A percentile compares a stretch with the other conserved stretches of the same genome.
Evolutionary conservation across 2,113 vertebrate genomes (phyloP).

Genomic region (Notothenia coriiceps): DNA sequence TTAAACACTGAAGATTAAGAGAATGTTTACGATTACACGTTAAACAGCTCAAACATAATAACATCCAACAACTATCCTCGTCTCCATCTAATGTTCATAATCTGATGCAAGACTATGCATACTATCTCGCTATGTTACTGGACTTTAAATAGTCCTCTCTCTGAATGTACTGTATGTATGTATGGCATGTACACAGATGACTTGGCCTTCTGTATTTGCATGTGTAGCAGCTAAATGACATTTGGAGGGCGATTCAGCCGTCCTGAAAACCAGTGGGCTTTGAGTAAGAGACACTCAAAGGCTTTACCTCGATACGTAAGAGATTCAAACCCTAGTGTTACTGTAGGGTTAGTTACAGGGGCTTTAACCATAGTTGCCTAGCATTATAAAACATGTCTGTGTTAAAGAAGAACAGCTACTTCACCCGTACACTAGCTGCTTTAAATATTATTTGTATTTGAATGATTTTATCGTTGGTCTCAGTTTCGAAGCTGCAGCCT

Average conservation of each 20-base stretch:
- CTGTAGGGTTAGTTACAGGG: slow-evolving; percentile 9
- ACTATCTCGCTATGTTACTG: background rate
- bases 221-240: slow-evolving; percentile 9
- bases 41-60: too few relatives aligned
- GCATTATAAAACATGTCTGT: background rate
- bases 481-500: background rate
- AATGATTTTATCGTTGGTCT: background rate
- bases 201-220: background rate
- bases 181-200: slow-evolving; percentile 1
- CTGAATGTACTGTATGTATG: slow-evolving; percentile 27
- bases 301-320: slow-evolving; percentile 10
- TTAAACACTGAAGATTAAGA: background rate
- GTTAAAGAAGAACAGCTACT: background rate
- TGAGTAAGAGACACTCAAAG: background rate
- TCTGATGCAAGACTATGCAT: background rate
- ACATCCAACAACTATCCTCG: background rate
- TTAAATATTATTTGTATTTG: background rate
- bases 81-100: background rate
- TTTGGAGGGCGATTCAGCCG: background rate
- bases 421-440: slow-evolving; percentile 26
- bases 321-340: background rate
- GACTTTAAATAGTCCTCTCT: background rate
- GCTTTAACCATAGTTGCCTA: background rate
- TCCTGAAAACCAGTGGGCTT: slow-evolving; percentile 3
- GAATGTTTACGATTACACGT: background rate